Evolutionary conservation across 2,113 vertebrate species (phyloP).

Genomic region (Tupaia chinensis): DNA sequence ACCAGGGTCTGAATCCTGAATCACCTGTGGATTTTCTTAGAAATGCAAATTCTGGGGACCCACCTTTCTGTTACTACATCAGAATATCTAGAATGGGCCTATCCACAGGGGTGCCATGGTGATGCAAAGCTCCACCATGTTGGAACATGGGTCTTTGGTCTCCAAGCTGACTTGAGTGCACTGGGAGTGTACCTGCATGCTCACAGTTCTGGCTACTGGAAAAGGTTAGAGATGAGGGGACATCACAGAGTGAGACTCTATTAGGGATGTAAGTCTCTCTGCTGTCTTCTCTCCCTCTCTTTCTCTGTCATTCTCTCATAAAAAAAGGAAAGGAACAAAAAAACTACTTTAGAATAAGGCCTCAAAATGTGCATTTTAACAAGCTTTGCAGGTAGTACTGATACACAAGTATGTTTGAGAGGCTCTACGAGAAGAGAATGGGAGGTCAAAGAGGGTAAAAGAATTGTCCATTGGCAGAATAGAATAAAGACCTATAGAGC

Average conservation of each 20-base stretch:
- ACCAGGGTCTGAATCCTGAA: not conserved
- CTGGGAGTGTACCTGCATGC: too few species aligned
- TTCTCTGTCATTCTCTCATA: too few species aligned
- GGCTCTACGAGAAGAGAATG: not conserved
- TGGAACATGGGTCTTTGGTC: too few species aligned
- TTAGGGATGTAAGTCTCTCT: too few species aligned
- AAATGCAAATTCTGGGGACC: not conserved
- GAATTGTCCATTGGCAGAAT: not conserved
- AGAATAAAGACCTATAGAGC: not conserved
- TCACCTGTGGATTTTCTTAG: not conserved
- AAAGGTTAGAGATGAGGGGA: too few species aligned
- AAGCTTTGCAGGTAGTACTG: not conserved
- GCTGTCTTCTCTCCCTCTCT: too few species aligned
- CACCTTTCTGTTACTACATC: not conserved
- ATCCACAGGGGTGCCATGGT: too few species aligned
- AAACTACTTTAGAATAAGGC: not conserved
- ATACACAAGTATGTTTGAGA: not conserved
- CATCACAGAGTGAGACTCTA: too few species aligned
- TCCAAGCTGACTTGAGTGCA: too few species aligned
- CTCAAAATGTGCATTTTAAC: not conserved
- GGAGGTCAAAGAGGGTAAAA: not conserved
- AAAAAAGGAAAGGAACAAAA: too few species aligned
- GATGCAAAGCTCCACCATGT: too few species aligned
- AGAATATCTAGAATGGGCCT: not conserved
- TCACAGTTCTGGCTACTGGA: too few species aligned